A percentile compares a stretch with the other conserved stretches of the same genome.
These are phyloP conservation scores for Cyclopterus lumpus DNA, from an alignment of 2,797 vertebrate genomes.

Conservation along the genomic window DNA sequence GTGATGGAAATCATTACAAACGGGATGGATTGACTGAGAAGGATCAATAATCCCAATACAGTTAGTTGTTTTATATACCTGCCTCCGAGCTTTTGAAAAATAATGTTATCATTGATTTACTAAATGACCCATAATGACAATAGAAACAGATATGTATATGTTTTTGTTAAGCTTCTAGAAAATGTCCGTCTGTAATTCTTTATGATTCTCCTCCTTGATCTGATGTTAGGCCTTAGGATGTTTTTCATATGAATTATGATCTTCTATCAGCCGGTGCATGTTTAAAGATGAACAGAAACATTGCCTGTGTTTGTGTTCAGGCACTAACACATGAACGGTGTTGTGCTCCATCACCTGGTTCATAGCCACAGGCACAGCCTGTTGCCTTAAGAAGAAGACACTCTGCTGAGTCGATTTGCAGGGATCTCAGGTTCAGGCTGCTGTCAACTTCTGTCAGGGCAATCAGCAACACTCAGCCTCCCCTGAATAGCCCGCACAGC, in stretches of 20 bases:
- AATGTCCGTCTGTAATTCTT: neutral
- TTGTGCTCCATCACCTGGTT: constrained; percentile 52
- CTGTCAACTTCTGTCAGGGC: constrained; percentile 81
- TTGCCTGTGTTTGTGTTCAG: constrained; percentile 53
- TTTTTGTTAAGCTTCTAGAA: neutral
- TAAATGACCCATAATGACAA: constrained; percentile 73
- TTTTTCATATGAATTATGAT: constrained; percentile 19
- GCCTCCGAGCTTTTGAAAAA: constrained; percentile 62
- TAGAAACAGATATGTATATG: neutral
- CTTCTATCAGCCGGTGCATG: constrained; percentile 25
- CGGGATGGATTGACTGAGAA: constrained; percentile 61
- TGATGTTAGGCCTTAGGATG: constrained; percentile 23
- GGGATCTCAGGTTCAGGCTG: constrained; percentile 72
- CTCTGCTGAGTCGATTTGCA: constrained; percentile 73
- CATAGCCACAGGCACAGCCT: constrained; percentile 50
- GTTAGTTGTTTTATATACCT: constrained; percentile 63
- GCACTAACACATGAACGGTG: constrained; percentile 32
- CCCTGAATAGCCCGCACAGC: constrained; percentile 71
- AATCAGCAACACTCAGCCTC: constrained; percentile 74
- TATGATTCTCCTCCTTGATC: constrained; percentile 4
- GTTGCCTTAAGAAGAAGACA: constrained; percentile 53
- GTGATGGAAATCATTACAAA: constrained; percentile 69
- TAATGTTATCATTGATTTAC: constrained; percentile 77
- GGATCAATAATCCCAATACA: constrained; percentile 61
- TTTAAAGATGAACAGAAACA: constrained; percentile 41